A percentile compares a stretch with the other conserved stretches of the same genome.
phyloP scores from a whole-genome alignment of 2,888 invertebrate genomes.

The Pyrrhosoma nymphula region DNA sequence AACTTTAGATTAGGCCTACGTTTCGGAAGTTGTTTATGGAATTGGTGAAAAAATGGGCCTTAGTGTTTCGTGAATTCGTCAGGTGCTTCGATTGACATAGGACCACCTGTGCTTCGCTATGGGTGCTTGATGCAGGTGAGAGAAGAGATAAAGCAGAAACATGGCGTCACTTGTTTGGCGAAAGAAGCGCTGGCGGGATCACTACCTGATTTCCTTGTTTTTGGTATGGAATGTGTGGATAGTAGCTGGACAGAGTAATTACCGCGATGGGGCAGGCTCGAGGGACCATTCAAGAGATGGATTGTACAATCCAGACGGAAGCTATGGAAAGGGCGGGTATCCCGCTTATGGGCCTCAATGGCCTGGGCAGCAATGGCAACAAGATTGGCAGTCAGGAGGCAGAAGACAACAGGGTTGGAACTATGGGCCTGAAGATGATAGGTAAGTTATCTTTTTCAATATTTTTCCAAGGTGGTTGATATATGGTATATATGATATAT shows the following conservation, averaged over 20 bases:
- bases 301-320: conserved; percentile 53
- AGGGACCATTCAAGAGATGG: conserved; percentile 47
- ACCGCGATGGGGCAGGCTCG: conserved; percentile 14
- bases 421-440: conserved; percentile 38
- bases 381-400: neutral
- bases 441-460: neutral
- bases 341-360: conserved; percentile 57
- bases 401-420: conserved; percentile 1
- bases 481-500: no score
- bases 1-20: neutral
- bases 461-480: neutral
- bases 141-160: conserved; percentile 47
- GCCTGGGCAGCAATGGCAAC: conserved; percentile 61
- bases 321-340: conserved; percentile 26
- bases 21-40: neutral
- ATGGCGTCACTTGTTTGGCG: conserved; percentile 63
- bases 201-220: neutral
- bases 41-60: neutral
- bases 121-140: conserved; percentile 52
- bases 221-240: neutral
- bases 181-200: conserved; percentile 63
- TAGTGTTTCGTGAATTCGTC: neutral
- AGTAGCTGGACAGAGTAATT: conserved; percentile 13
- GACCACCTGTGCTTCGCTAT: conserved; percentile 28
- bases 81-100: neutral